Percentiles rank a stretch among this genome's conserved stretches.
Evolutionary conservation across 2,888 invertebrate species (phyloP).

Genomic region (Belgica antarctica): DNA sequence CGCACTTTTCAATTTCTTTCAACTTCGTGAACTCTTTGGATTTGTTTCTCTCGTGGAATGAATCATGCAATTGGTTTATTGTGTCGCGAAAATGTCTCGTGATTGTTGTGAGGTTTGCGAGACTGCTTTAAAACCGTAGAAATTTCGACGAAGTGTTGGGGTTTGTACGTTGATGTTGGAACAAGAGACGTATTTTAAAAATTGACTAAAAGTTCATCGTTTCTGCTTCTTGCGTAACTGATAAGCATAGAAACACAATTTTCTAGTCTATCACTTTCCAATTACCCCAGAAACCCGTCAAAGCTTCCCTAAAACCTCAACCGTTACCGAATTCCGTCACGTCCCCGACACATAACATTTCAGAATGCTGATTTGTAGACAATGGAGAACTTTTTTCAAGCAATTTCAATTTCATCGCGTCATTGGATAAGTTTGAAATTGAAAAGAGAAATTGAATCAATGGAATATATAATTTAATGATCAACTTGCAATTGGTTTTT

Average conservation of each 20-base stretch:
- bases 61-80: constrained; percentile 42
- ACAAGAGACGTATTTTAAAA: no score
- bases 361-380: constrained; percentile 21
- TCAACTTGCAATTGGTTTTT: neutral
- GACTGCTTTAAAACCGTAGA: neutral
- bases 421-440: neutral
- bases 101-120: no score
- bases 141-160: no score
- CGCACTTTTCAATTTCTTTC: neutral
- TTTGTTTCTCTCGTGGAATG: constrained; percentile 11
- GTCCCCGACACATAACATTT: neutral
- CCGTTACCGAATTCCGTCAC: no score
- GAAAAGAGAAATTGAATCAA: neutral
- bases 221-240: no score
- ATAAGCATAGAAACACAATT: neutral
- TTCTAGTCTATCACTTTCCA: no score
- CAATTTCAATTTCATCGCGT: constrained; percentile 7
- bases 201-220: no score
- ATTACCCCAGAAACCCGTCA: no score
- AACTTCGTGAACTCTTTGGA: neutral
- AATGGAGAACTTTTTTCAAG: constrained; percentile 15
- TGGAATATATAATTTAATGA: constrained; percentile 6
- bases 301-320: no score
- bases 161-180: no score
- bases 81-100: constrained; percentile 10